Percentiles rank a stretch among this genome's conserved stretches.
These are phyloP conservation scores for Oscheius myriophilus DNA, from an alignment of 2,888 invertebrate genomes.

Conservation along the genomic window DNA sequence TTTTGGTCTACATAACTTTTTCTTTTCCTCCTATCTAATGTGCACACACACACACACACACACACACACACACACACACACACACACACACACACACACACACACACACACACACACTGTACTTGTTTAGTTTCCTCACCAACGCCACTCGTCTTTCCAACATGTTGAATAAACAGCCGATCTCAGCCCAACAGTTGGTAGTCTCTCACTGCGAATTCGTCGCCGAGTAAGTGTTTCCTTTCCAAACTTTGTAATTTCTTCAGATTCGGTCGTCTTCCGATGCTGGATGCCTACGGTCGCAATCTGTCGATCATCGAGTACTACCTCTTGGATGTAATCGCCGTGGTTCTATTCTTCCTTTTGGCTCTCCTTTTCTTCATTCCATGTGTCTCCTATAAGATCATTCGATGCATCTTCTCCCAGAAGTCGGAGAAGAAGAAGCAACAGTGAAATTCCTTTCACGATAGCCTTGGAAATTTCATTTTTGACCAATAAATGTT, in stretches of 20 bases:
- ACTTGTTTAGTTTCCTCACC: conserved; percentile 5
- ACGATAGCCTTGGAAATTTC: no score
- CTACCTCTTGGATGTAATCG: conserved; percentile 19
- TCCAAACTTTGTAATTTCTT: neutral
- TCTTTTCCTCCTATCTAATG: no score
- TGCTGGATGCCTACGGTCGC: conserved; percentile 10
- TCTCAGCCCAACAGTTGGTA: conserved; percentile 3
- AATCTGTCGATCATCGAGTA: conserved; percentile 16
- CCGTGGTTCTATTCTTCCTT: neutral
- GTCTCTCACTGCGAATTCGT: conserved; percentile 18
- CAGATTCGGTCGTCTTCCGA: conserved; percentile 20
- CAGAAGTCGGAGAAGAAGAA: no score
- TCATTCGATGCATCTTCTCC: no score
- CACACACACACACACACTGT: no score
- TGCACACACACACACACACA: no score
- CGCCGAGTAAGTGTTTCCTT: conserved; percentile 8
- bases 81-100: no score
- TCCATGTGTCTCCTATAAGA: no score
- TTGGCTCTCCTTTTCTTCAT: neutral
- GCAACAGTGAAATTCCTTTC: no score
- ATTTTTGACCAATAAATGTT: no score
- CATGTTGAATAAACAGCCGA: conserved; percentile 6
- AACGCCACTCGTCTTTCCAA: conserved; percentile 14
- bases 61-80: no score
- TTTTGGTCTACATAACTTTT: neutral